Base-by-base conservation (phyloP, 2,888 invertebrate species). In the Hecatera dysodea region DNA sequence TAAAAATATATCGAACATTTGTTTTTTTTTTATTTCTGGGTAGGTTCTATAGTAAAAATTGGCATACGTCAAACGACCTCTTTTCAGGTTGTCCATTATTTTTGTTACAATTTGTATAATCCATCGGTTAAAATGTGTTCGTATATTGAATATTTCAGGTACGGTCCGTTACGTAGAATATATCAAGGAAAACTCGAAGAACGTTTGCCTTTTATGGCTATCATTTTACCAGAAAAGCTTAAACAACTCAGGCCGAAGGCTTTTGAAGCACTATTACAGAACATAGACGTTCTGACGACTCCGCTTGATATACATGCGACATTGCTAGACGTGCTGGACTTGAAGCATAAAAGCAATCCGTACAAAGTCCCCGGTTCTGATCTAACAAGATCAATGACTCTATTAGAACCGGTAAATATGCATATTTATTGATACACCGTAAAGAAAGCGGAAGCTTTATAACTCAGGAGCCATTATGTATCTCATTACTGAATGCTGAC, bases 131-230 rank as follows among this genome's bases (percentile, higher is more conserved):
- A 50, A 7, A 36, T 8, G 42, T 11, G 12, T 33, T 65, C 5
- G 62, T 39, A 39, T n/a, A 12, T 57, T 39, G 7, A 19, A 19
- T 44, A 44, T 44, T 78, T 50, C 86, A 98, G 99, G 89, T 99
- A 98, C 93, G 97, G 98, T 0, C 96, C 97, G 61, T 97, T 99
- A 17, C 97, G 99, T 4, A 97, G 97, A 84, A 99, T 98, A 0
- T 96, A 98, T 19, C 99, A 99, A 91, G 99, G 99, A 0, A 98
- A 98, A 90, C 97, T 98, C 72, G 99, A 99, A 88, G 99, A 99
- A 90, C 96, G 99, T 11, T 91, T 99, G 73, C 99, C 99, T 0
- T 98, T 98, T 86, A 98, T 99, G 91, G 97, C 98, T 0, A 97
- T 99, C 65, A 93, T 97, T 0, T 97, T 99, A 85, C 99, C 99